Percentiles rank a stretch among this genome's conserved stretches.
phyloP scores from a whole-genome alignment of 2,797 vertebrate species.

The Crax fasciolata region DNA sequence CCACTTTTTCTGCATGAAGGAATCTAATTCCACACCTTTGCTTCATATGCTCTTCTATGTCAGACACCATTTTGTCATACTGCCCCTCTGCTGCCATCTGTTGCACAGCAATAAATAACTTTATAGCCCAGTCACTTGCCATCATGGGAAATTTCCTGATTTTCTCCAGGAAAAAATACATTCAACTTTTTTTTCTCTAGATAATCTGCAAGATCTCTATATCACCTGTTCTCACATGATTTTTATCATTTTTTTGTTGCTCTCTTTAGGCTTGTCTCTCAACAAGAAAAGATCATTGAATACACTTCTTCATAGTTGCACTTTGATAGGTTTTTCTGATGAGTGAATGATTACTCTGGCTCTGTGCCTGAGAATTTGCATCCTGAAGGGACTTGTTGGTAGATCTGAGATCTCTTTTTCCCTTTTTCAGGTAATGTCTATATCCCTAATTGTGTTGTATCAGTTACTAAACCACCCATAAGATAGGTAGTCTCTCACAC shows the following conservation, averaged over 20 bases:
- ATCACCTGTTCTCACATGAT: not conserved
- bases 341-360: not conserved
- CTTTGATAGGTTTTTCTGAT: not conserved
- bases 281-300: not conserved
- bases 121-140: not conserved
- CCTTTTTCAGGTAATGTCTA: not conserved
- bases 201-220: not conserved
- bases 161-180: not conserved
- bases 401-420: not conserved
- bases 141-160: not conserved
- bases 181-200: not conserved
- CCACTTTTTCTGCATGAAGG: too few species aligned
- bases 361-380: not conserved
- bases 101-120: not conserved
- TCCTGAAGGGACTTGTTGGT: not conserved
- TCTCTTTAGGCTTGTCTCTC: not conserved
- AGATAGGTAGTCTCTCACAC: not conserved
- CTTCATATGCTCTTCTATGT: too few species aligned
- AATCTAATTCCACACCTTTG: too few species aligned
- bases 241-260: not conserved
- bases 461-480: not conserved
- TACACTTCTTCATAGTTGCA: not conserved
- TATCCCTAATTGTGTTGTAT: not conserved
- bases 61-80: not conserved
- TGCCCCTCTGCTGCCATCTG: too few species aligned